Percentiles rank a stretch among this genome's conserved stretches.
Evolutionary conservation across 2,797 vertebrate genomes (phyloP).

Genomic region (Meda fulgida): DNA sequence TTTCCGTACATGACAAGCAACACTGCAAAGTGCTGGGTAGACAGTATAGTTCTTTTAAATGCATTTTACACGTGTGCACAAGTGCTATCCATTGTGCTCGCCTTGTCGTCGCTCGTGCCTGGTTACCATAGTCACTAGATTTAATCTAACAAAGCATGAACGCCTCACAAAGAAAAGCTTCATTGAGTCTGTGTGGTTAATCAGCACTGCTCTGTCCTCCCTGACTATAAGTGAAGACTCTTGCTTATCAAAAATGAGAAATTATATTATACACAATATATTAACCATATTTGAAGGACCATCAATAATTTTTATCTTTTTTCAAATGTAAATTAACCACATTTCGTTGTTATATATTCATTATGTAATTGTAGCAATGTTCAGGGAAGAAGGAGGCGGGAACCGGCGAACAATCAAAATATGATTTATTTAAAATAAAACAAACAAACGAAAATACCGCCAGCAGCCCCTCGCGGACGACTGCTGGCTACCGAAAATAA

Average conservation of each 20-base stretch:
- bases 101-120: conserved; percentile 32
- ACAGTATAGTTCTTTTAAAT: conserved; percentile 17
- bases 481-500: no score
- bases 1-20: background rate
- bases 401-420: no score
- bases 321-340: background rate
- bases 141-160: conserved; percentile 46
- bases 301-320: background rate
- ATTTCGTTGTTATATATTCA: background rate
- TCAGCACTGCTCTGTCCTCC: conserved; percentile 8
- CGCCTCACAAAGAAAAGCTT: conserved; percentile 40
- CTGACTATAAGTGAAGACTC: conserved; percentile 22
- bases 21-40: background rate
- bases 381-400: no score
- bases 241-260: background rate
- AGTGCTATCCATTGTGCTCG: conserved; percentile 22
- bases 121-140: conserved; percentile 52
- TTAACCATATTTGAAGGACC: background rate
- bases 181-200: conserved; percentile 34
- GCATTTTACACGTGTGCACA: conserved; percentile 26
- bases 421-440: no score
- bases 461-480: no score
- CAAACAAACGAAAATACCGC: no score
- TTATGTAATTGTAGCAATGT: no score
- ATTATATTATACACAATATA: background rate